Evolutionary conservation across 1,140 invertebrate species (phyloP).

Genomic region (Hormaphis cornu): DNA sequence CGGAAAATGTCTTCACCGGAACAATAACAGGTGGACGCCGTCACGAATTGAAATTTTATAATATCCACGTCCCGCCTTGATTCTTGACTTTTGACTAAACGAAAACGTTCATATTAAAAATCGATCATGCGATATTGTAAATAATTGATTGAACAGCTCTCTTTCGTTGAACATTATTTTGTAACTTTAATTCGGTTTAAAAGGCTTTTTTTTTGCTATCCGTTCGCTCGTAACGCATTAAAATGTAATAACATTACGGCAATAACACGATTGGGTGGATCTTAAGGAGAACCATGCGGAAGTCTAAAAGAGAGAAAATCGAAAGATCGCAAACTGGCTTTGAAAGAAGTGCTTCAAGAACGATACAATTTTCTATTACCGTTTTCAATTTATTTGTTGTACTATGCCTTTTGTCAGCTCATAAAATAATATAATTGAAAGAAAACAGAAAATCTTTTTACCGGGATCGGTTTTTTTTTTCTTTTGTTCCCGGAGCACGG

Average conservation of each 20-base stretch:
- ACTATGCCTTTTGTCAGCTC: background rate
- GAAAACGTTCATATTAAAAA: too few species aligned
- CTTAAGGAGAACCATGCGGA: background rate
- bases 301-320: background rate
- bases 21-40: too few species aligned
- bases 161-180: too few species aligned
- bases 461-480: background rate
- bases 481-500: background rate
- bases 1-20: too few species aligned
- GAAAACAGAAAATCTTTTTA: background rate
- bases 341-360: conserved; percentile 1
- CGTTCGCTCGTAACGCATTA: background rate
- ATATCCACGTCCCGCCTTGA: too few species aligned
- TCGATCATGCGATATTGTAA: too few species aligned
- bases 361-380: conserved; percentile 1
- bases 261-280: background rate
- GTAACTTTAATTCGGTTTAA: too few species aligned
- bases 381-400: conserved; percentile 10
- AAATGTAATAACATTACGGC: background rate
- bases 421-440: background rate
- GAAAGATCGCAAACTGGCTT: background rate
- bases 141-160: too few species aligned
- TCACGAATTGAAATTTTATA: too few species aligned
- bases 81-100: too few species aligned
- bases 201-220: background rate